Evolutionary conservation across 2,113 vertebrate species (phyloP).

Genomic region (Natator depressus): DNA sequence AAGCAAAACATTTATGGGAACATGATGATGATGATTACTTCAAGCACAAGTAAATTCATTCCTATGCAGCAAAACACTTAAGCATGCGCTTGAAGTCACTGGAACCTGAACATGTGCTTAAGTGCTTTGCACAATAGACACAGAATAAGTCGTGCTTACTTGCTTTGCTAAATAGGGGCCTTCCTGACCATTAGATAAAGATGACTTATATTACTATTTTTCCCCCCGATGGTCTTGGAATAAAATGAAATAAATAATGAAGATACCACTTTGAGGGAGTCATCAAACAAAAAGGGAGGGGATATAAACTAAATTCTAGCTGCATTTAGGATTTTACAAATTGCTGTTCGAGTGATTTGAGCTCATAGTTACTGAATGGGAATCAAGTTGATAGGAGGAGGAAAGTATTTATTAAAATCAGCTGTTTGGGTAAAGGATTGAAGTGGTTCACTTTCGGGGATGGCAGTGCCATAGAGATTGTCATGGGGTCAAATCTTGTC

Average conservation of each 20-base stretch:
- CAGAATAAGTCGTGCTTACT: no score
- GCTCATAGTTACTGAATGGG: background rate
- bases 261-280: background rate
- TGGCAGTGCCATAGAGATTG: background rate
- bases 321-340: fast-evolving
- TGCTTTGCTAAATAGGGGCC: background rate
- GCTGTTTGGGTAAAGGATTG: background rate
- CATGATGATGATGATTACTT: background rate
- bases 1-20: background rate
- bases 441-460: background rate
- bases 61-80: background rate
- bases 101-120: background rate
- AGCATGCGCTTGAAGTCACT: background rate
- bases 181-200: background rate
- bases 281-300: background rate
- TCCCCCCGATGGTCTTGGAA: background rate
- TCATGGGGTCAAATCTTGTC: background rate
- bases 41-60: background rate
- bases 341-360: background rate
- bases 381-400: background rate
- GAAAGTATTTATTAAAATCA: background rate
- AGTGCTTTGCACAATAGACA: background rate
- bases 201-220: background rate
- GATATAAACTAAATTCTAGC: background rate
- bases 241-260: background rate